Conservation (phyloP, 2,797 vertebrate genomes). For the Oophaga sylvatica region DNA sequence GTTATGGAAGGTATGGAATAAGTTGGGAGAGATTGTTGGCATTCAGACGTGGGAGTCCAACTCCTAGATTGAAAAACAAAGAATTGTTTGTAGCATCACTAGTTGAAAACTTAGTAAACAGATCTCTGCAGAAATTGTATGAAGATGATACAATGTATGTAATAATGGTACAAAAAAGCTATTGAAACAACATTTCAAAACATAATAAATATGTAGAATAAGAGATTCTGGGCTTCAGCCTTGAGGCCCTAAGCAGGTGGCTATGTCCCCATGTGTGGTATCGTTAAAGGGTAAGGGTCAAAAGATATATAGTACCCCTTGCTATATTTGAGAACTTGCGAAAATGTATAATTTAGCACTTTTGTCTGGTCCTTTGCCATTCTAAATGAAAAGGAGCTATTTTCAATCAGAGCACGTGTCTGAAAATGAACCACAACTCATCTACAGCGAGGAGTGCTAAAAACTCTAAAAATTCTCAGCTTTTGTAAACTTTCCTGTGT, state of each 20-base stretch:
- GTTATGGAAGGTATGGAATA: neutral
- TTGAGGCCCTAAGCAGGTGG: neutral
- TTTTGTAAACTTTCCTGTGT: neutral
- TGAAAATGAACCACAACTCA: neutral
- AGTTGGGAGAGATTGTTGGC: too few relatives aligned
- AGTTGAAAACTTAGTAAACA: too few relatives aligned
- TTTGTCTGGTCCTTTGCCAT: neutral
- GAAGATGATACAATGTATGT: neutral
- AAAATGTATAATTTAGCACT: conserved; percentile 31
- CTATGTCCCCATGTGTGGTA: neutral
- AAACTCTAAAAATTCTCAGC: neutral
- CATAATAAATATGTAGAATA: too few relatives aligned
- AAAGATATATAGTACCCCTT: neutral
- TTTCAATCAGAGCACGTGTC: neutral
- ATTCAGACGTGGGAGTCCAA: neutral
- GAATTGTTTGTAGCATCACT: neutral
- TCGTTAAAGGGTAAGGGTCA: neutral
- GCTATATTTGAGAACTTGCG: neutral
- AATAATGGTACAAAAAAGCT: too few relatives aligned
- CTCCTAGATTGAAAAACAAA: neutral
- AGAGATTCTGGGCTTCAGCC: neutral
- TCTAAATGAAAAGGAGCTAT: conserved; percentile 5
- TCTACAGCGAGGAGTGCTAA: neutral
- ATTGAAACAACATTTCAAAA: neutral
- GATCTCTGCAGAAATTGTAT: too few relatives aligned